Evolutionary conservation across 2,888 invertebrate species (phyloP).

Genomic region (Pandemis corylana): DNA sequence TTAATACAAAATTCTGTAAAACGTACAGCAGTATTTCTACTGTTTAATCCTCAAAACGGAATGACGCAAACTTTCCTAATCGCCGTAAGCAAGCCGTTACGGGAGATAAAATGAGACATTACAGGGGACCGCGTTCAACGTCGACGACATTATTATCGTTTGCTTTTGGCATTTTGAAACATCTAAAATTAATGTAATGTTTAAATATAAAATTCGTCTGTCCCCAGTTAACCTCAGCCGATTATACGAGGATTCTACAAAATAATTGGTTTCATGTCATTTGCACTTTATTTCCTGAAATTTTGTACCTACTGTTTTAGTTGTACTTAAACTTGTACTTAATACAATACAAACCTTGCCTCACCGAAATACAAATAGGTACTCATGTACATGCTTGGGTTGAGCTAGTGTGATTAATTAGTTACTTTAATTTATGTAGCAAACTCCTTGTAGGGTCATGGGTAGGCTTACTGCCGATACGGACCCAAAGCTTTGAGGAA

Average conservation of each 20-base stretch:
- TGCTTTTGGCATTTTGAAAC: slow-evolving; percentile 5
- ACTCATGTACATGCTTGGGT: background rate
- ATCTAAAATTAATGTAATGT: background rate
- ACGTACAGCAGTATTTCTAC: slow-evolving; percentile 5
- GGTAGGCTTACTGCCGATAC: background rate
- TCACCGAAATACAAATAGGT: background rate
- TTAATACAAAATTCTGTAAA: background rate
- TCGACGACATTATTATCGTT: slow-evolving; percentile 9
- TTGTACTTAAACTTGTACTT: background rate
- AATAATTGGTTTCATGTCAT: background rate
- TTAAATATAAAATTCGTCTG: slow-evolving; percentile 1
- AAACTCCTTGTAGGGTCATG: background rate
- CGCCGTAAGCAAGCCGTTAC: slow-evolving; percentile 31
- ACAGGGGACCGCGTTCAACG: slow-evolving; percentile 20
- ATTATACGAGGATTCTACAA: background rate
- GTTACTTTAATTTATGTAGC: background rate
- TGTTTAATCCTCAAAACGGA: slow-evolving; percentile 15
- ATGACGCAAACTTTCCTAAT: slow-evolving; percentile 33
- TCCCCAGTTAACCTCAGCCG: background rate
- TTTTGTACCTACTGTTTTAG: too few relatives aligned
- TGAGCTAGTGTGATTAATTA: background rate
- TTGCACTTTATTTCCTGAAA: background rate
- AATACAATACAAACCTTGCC: background rate
- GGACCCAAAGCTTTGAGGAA: background rate
- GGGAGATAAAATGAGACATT: slow-evolving; percentile 25